Conservation (phyloP, 2,113 vertebrate genomes). For the Brienomyrus brachyistius region DNA sequence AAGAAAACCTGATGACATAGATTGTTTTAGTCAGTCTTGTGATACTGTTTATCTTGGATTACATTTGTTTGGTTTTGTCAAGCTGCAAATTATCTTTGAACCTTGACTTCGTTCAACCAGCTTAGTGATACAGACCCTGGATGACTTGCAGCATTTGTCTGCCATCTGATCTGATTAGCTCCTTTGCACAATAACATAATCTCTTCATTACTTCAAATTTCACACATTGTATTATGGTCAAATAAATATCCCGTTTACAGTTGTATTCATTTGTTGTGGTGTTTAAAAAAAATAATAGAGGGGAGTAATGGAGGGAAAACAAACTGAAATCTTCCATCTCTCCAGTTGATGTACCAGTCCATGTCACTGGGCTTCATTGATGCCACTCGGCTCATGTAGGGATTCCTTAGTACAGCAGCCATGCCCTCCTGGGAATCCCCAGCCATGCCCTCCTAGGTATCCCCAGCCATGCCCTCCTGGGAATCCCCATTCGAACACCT, state of each 20-base stretch:
- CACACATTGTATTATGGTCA: neutral
- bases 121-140: neutral
- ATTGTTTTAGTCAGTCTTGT: too few species aligned
- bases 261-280: neutral
- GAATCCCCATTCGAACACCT: neutral
- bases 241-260: neutral
- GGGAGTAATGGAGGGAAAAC: neutral
- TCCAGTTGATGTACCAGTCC: neutral
- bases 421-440: too few species aligned
- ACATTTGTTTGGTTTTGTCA: neutral
- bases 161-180: neutral
- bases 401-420: neutral
- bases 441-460: neutral
- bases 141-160: neutral
- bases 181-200: neutral
- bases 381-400: neutral
- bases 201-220: neutral
- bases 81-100: neutral
- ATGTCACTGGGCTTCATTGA: neutral
- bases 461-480: neutral
- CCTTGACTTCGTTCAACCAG: neutral
- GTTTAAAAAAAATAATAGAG: neutral
- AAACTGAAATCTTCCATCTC: neutral
- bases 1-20: too few species aligned
- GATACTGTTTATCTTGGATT: neutral